Conservation (phyloP, 1,140 invertebrate species). For the Drosophila nigromelanica region DNA sequence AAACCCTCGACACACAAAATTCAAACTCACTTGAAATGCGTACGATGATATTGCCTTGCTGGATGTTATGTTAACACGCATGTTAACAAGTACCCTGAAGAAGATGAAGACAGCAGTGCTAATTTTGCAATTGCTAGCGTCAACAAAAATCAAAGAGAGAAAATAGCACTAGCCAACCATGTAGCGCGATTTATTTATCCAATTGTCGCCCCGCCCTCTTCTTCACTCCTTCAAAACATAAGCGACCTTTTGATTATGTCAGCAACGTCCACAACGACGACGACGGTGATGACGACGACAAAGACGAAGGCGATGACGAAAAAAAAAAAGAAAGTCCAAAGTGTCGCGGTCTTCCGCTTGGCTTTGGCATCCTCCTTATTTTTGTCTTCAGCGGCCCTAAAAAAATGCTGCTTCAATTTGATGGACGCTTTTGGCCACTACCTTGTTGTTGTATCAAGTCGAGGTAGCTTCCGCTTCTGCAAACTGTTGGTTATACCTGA, state of each 20-base stretch:
- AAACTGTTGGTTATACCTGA: constrained; percentile 40
- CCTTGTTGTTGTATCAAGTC: constrained; percentile 12
- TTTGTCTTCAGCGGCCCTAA: constrained; percentile 7
- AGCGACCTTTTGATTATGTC: constrained; percentile 64
- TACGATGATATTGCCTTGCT: constrained; percentile 3
- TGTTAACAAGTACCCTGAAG: constrained; percentile 60
- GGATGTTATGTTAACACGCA: constrained; percentile 61
- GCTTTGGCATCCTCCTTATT: constrained; percentile 19
- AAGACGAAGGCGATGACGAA: constrained; percentile 42
- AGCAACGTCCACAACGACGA: constrained; percentile 36
- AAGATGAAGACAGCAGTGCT: constrained; percentile 35
- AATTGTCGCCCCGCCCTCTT: constrained; percentile 36
- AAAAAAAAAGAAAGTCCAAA: constrained; percentile 79
- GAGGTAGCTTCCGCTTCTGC: constrained; percentile 34
- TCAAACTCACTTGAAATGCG: constrained; percentile 44
- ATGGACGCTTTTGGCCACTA: constrained; percentile 43
- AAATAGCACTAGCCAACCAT: constrained; percentile 38
- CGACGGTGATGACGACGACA: constrained; percentile 1
- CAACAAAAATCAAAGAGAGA: constrained; percentile 52
- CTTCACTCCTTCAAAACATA: constrained; percentile 22
- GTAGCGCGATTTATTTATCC: constrained; percentile 58
- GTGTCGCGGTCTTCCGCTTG: constrained; percentile 41
- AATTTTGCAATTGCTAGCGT: constrained; percentile 5
- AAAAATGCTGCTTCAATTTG: constrained; percentile 12
- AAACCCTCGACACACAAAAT: constrained; percentile 22